Evolutionary conservation across 2,888 invertebrate species (phyloP), one percentile per base, ranked within the genome.

Genomic region (Platypus cylindrus): DNA sequence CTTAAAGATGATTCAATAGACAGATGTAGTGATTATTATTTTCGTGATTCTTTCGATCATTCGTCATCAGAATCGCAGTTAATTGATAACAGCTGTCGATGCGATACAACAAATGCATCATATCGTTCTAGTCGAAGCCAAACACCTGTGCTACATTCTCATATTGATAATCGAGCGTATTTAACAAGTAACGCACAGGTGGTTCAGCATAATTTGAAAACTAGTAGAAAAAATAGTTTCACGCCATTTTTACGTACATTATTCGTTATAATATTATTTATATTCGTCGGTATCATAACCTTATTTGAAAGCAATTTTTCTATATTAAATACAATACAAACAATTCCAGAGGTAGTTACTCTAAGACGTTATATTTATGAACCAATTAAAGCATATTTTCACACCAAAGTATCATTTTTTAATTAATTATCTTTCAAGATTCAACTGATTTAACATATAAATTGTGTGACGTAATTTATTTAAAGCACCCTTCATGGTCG

Each of bases 361-460:
- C 67, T 87, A 36, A 72, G 78, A 41, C 75, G 78, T 48, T 81
- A 84, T 52, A 83, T 86, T 63, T 89, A 87, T 63, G 75, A 78
- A 51, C 86, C 87, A 15, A 66, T 84, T 36, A 86, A 85, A 60
- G 78, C 84, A 54, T 83, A 77, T 60, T 61, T 83, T 47, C 70
- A 71, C 52, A 68, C 66, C 49, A 75, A 74, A 54, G 64, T 76
- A 38, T 65, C 68, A 14, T 65, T 75, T 53, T 75, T 75, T 55
- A 75, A 71, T 75, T 27, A 23, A 7, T 20, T 9, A 20, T 9
- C 20, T 20, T 7, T 7, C 5, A 20, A 20, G 20, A 5, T 20
- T 20, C 9, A 20, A 20, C 9, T 20, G 7, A 20, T 20, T 20
- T 20, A 20, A 9, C 20, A 20, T 20, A 7, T 7, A 20, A 20